Conservation (phyloP, 2,888 invertebrate species). For the Xestia sexstrigata region DNA sequence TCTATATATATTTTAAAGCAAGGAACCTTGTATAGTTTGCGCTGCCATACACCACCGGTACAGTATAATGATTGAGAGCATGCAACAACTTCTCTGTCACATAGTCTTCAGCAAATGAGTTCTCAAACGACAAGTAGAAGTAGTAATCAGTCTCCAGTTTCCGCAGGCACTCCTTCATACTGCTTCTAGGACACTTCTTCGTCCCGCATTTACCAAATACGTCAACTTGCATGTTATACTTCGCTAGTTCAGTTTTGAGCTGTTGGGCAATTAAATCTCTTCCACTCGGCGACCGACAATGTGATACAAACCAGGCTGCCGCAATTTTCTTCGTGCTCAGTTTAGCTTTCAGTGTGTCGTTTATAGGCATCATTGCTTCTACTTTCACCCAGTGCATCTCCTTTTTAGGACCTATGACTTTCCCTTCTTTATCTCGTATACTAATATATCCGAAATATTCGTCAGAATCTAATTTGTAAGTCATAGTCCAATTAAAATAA, state of each 20-base stretch:
- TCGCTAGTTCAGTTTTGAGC: conserved; percentile 66
- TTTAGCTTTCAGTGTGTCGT: conserved; percentile 68
- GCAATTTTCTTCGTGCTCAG: conserved; percentile 73
- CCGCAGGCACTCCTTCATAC: conserved; percentile 63
- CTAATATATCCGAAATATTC: conserved; percentile 72
- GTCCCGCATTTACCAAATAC: conserved; percentile 77
- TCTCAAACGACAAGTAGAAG: conserved; percentile 84
- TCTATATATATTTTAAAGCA: background rate
- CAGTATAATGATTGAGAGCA: conserved; percentile 75
- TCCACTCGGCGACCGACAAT: conserved; percentile 71
- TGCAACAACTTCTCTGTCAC: conserved; percentile 82
- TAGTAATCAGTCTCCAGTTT: conserved; percentile 75
- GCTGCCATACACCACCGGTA: conserved; percentile 82
- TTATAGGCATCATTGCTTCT: conserved; percentile 71
- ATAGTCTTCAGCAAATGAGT: conserved; percentile 80
- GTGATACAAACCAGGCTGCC: conserved; percentile 81
- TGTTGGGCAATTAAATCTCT: conserved; percentile 67
- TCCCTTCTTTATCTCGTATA: conserved; percentile 68
- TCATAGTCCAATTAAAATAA: conserved; percentile 80
- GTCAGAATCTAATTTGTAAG: conserved; percentile 77
- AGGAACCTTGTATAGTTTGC: conserved; percentile 82
- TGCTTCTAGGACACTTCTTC: conserved; percentile 61
- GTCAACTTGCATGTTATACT: conserved; percentile 72
- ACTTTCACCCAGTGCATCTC: conserved; percentile 73
- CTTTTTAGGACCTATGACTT: conserved; percentile 72